Evolutionary conservation across 2,888 invertebrate genomes (phyloP), one percentile per base, ranked within the genome.

Genomic region (Zonitis immaculata): DNA sequence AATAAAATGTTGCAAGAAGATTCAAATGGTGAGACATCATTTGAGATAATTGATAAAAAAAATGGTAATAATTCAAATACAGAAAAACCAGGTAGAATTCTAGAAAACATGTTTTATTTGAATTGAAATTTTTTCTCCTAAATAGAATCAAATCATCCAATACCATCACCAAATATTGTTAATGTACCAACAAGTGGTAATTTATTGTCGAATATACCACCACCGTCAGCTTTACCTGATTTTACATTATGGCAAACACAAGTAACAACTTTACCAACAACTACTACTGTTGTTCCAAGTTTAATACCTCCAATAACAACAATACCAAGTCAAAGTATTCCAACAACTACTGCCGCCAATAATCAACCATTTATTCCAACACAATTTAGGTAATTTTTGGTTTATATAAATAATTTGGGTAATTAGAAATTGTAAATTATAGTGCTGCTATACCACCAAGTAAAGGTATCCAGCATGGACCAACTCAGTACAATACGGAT

Each of bases 171-270:
- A 39, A 71, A 74, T 12, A 65, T 69, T n/a, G 63, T 66, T 6
- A 73, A 75, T 6, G 69, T 79, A 27, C 72, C 75, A 3, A 9
- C 9, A 6, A 69, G 79, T 12, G 83, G 82, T 39, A 86, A 84
- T 70, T 68, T 87, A 54, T 70, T 87, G 48, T 85, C 86, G 0
- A 86, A 82, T 65, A 81, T 87, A n/a, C 80, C 85, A 42, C 87
- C 87, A 5, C 87, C 87, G 1, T 78, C 82, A 22, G 82, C 83
- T 62, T 75, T 87, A 39, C 87, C 87, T 0, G 86, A 82, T 70
- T 87, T 87, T 58, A 72, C 80, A 55, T 76, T 85, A 11, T 80
- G 52, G 74, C 79, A 51, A 16, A 27, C 43, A 18, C 54, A 51
- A 27, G 4, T 39, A 47, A 49, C 61, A 14, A 47, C 64, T 25